Evolutionary conservation across 2,113 vertebrate species (phyloP).

Genomic region (Tretioscincus oriximinensis): DNA sequence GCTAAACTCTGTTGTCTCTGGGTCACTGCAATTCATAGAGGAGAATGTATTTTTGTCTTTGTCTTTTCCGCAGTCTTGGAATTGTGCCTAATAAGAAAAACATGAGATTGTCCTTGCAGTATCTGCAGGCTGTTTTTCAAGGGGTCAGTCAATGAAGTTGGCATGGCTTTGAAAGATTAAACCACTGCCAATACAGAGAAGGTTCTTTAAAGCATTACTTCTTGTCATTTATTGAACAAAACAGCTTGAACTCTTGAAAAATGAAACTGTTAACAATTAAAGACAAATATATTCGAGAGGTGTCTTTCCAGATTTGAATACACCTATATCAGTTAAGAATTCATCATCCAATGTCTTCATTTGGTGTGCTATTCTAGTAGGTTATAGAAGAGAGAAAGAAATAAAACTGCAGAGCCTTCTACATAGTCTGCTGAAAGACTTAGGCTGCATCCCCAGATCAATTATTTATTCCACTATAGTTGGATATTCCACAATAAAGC

Average conservation of each 20-base stretch:
- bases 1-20: not conserved
- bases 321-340: not conserved
- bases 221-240: not conserved
- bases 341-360: not conserved
- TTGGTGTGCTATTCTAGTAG: too few species aligned
- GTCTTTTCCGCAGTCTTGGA: constrained; percentile 18
- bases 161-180: constrained; percentile 33
- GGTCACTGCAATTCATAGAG: not conserved
- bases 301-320: not conserved
- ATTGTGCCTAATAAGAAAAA: not conserved
- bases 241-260: not conserved
- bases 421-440: too few species aligned
- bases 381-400: too few species aligned
- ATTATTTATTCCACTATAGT: too few species aligned
- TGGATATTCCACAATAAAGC: too few species aligned
- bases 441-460: too few species aligned
- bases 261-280: not conserved
- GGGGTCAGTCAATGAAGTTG: constrained; percentile 17
- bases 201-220: constrained; percentile 16
- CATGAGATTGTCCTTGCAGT: not conserved
- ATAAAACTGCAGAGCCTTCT: too few species aligned
- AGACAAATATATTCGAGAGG: constrained; percentile 1
- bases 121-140: constrained; percentile 33
- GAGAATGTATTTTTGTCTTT: not conserved
- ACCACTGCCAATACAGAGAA: constrained; percentile 29